Conservation (phyloP, 2,888 invertebrate genomes). For the Dione juno region DNA sequence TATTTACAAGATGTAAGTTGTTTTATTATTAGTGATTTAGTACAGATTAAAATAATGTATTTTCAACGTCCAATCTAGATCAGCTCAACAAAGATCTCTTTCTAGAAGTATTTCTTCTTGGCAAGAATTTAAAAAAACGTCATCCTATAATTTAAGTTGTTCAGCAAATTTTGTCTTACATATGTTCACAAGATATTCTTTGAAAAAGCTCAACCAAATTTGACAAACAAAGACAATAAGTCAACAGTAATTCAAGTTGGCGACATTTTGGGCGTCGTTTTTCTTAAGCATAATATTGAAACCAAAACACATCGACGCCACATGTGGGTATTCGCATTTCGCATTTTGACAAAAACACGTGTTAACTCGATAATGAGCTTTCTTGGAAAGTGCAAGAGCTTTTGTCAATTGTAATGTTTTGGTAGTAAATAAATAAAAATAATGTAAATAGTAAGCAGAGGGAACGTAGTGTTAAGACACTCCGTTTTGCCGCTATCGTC, state of each 20-base stretch:
- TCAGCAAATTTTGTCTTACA: neutral
- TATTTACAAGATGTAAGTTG: too few species aligned
- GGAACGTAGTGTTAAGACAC: too few species aligned
- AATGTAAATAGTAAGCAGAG: too few species aligned
- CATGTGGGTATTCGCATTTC: conserved; percentile 48
- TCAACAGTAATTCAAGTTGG: conserved; percentile 30
- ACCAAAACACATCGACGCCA: conserved; percentile 44
- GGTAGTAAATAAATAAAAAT: neutral
- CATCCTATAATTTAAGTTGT: too few species aligned
- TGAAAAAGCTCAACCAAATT: neutral
- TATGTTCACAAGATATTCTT: neutral
- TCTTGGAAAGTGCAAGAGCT: conserved; percentile 61
- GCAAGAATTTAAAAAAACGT: too few species aligned
- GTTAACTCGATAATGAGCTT: conserved; percentile 77
- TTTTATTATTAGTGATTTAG: too few species aligned
- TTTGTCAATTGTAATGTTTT: neutral
- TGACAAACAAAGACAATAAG: conserved; percentile 17
- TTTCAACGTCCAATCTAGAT: too few species aligned
- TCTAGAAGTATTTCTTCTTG: too few species aligned
- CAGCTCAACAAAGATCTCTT: too few species aligned
- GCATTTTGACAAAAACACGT: conserved; percentile 68
- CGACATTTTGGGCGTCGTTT: conserved; percentile 29
- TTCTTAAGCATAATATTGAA: conserved; percentile 27
- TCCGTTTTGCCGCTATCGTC: too few species aligned
- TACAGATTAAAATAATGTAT: too few species aligned